Percentiles rank a stretch among this genome's conserved stretches.
These are phyloP conservation scores for Hepsetus odoe DNA, from an alignment of 2,113 vertebrate species.

Conservation along the genomic window DNA sequence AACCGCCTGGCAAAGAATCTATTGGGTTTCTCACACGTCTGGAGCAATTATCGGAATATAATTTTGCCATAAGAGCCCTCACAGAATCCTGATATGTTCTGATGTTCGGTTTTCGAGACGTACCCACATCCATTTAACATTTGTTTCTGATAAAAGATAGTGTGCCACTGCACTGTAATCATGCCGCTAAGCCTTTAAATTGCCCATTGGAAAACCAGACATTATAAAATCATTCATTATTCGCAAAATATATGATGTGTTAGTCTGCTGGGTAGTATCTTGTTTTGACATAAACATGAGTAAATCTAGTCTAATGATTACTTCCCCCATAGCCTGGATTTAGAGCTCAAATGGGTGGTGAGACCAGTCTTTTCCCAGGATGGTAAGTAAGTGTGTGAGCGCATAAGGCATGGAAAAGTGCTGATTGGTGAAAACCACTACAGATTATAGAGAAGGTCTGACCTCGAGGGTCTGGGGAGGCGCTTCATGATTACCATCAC, in stretches of 20 bases:
- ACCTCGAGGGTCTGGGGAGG: constrained; percentile 2
- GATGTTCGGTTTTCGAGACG: constrained; percentile 20
- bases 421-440: constrained; percentile 3
- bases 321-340: constrained; percentile 5
- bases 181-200: constrained; percentile 19
- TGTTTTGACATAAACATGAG: constrained; percentile 33
- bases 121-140: constrained; percentile 47
- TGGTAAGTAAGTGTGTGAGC: not conserved
- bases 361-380: constrained; percentile 10
- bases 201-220: constrained; percentile 17
- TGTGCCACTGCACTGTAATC: constrained; percentile 24
- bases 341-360: not conserved
- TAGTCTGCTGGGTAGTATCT: constrained; percentile 18
- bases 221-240: constrained; percentile 26
- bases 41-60: constrained; percentile 43
- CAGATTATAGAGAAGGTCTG: constrained; percentile 1
- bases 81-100: constrained; percentile 34
- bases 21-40: constrained; percentile 41
- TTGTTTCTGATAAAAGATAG: constrained; percentile 48
- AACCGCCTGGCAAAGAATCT: constrained; percentile 20
- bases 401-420: not conserved
- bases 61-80: constrained; percentile 35
- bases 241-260: constrained; percentile 38
- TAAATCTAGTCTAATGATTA: constrained; percentile 17
- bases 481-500: constrained; percentile 40